Conservation (phyloP, 2,888 invertebrate species). For the Drosophila austrosaltans region DNA sequence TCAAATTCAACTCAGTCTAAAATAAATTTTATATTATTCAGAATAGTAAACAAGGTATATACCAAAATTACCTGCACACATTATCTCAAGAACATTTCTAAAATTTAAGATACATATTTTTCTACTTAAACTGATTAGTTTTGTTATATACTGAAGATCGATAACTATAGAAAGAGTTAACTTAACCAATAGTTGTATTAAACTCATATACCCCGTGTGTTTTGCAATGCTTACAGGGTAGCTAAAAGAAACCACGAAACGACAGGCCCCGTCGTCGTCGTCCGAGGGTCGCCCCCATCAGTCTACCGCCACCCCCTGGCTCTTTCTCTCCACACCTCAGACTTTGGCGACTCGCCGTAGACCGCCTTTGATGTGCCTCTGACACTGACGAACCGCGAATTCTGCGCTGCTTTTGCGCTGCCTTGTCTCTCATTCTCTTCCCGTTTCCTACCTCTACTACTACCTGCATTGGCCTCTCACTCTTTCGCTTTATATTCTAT, state of each 20-base stretch:
- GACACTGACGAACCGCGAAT: conserved; percentile 63
- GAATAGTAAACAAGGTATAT: no score
- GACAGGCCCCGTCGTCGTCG: conserved; percentile 68
- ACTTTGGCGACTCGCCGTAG: conserved; percentile 30
- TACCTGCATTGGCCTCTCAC: neutral
- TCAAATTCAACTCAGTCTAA: no score
- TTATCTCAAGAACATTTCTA: no score
- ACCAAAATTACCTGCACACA: no score
- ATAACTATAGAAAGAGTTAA: no score
- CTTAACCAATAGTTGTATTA: no score
- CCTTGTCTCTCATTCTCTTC: conserved; percentile 31
- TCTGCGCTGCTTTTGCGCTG: conserved; percentile 13
- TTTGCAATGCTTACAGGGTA: neutral
- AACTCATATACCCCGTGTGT: neutral
- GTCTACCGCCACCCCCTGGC: conserved; percentile 1
- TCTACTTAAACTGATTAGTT: no score
- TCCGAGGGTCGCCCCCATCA: conserved; percentile 20
- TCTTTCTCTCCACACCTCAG: conserved; percentile 8
- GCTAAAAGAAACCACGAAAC: conserved; percentile 54
- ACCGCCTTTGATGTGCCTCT: conserved; percentile 70
- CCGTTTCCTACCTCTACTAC: conserved; percentile 23
- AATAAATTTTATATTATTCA: no score
- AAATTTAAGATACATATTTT: no score
- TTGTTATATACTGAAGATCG: no score
- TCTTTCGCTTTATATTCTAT: neutral